A percentile compares a stretch with the other conserved stretches of the same genome.
phyloP scores from a whole-genome alignment of 2,888 invertebrate species.

The Apocheima hispidaria region DNA sequence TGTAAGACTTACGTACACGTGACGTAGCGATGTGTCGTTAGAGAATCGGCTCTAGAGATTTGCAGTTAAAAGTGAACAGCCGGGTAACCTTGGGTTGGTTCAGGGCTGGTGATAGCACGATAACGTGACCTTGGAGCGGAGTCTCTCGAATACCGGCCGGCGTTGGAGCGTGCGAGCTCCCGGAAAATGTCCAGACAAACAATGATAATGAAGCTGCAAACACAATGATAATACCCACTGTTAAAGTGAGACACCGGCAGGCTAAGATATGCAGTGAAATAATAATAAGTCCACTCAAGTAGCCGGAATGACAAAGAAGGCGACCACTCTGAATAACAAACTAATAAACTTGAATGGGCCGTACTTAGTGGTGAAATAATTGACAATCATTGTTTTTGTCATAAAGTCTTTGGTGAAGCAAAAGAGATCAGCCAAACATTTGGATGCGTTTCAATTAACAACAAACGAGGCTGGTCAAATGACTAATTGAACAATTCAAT shows the following conservation, averaged over 20 bases:
- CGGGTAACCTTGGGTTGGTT: constrained; percentile 70
- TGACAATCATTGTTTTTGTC: constrained; percentile 36
- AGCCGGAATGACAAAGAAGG: constrained; percentile 30
- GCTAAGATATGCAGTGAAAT: constrained; percentile 47
- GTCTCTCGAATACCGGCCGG: constrained; percentile 81
- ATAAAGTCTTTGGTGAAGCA: constrained; percentile 25
- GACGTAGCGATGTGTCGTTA: constrained; percentile 55
- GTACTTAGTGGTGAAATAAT: constrained; percentile 23
- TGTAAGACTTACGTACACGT: constrained; percentile 73
- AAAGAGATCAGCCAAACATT: constrained; percentile 57
- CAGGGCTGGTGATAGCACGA: constrained; percentile 82
- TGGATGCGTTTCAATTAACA: constrained; percentile 79
- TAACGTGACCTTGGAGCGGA: constrained; percentile 83
- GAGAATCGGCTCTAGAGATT: constrained; percentile 50
- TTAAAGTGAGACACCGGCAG: constrained; percentile 52
- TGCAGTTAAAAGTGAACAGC: constrained; percentile 56
- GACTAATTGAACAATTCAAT: constrained; percentile 78
- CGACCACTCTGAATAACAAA: constrained; percentile 31
- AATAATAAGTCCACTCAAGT: constrained; percentile 19
- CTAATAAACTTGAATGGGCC: constrained; percentile 23
- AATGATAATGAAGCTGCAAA: constrained; percentile 71
- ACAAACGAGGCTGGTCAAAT: constrained; percentile 70
- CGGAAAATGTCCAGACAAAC: constrained; percentile 81
- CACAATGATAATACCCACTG: constrained; percentile 59
- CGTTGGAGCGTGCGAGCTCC: constrained; percentile 72